Evolutionary conservation across 2,797 vertebrate species (phyloP).

Genomic region (Alcedo atthis): DNA sequence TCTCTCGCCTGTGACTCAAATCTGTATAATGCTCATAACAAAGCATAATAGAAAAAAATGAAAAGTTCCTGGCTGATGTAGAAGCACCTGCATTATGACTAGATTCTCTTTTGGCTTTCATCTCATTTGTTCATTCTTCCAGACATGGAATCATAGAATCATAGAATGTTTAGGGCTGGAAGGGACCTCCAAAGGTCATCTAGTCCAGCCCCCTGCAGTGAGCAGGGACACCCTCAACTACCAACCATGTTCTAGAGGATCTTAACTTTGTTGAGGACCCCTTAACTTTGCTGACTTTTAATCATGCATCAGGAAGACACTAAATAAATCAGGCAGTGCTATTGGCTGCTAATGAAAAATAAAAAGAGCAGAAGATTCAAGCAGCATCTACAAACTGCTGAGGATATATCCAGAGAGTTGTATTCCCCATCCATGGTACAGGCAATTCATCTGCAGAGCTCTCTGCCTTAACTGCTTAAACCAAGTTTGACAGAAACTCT

Average conservation of each 20-base stretch:
- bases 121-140: neutral
- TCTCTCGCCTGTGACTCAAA: constrained; percentile 8
- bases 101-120: neutral
- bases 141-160: neutral
- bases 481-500: neutral
- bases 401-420: neutral
- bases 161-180: too few species aligned
- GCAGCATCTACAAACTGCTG: neutral
- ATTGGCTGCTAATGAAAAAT: neutral
- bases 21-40: constrained; percentile 28
- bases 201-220: too few species aligned
- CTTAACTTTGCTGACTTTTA: neutral
- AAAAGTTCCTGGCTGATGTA: neutral
- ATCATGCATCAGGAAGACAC: neutral
- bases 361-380: neutral
- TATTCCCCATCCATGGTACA: neutral
- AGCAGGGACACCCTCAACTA: neutral
- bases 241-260: neutral
- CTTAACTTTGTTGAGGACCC: neutral
- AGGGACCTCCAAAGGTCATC: too few species aligned
- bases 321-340: neutral
- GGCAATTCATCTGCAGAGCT: neutral
- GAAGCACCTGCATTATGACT: neutral
- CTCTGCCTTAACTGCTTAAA: neutral
- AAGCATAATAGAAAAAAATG: constrained; percentile 29